Evolutionary conservation across 2,888 invertebrate genomes (phyloP), one percentile per base, ranked within the genome.

Genomic region (Coleophora flavipennella): DNA sequence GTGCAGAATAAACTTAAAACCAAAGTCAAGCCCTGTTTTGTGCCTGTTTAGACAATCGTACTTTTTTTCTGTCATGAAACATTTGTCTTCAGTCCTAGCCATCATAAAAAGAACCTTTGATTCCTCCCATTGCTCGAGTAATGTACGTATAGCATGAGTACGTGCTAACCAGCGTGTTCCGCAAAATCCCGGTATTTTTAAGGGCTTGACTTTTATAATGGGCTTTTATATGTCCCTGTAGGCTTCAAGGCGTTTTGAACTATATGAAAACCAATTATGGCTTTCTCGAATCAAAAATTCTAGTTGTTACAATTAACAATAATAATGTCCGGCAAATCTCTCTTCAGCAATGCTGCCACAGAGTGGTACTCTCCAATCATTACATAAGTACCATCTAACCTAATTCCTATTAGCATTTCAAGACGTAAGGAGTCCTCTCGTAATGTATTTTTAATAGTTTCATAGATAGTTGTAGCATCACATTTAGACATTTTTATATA

Each of bases 361-460:
- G 46, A 48, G 35, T 50, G 35, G 43, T 43, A 29, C 39, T 45
- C 39, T 10, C 47, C 45, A 36, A 47, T 41, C 46, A 47, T 44
- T 12, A 45, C 43, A 26, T 41, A 37, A 8, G 37, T 41, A n/a
- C 43, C 46, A 35, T 44, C 45, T 27, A 42, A 36, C 8, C 45
- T 41, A n/a, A 49, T 49, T 34, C 45, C 42, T 8, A 41, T 25
- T 10, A 41, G 12, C 35, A 38, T 41, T 35, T 41, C 35, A 32
- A 39, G 10, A 27, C 40, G 41, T 35, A 43, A 13, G 4, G 38
- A 35, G 37, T 43, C 45, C 20, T 29, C 9, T 39, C 20, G 29
- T 34, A 37, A 31, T 11, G 33, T 28, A 10, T 29, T 20, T 34
- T n/a, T 34, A 14, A 41, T 37, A 13, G 34, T 28, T 37, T 37